Base-by-base conservation (phyloP, 2,888 invertebrate species). In the Tigriopus californicus region DNA sequence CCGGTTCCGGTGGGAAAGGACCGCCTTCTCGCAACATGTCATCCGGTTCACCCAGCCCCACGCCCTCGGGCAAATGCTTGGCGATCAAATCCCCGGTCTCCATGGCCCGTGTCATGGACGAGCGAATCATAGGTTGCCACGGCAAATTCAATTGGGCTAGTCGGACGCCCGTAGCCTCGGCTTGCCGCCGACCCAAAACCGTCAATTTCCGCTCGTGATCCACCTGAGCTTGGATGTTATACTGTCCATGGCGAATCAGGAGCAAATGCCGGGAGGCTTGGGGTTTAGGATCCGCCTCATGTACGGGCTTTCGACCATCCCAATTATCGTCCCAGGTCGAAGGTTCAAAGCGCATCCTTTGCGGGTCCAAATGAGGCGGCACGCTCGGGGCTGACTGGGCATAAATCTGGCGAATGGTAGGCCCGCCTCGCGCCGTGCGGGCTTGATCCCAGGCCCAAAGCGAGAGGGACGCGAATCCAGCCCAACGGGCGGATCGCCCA, bases 181-280 rank as follows among this genome's bases (percentile, higher is more conserved):
- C 97, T 75, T 98, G 97, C 61, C 79, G 74, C 66, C 78, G 77
- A 24, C 90, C 95, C 22, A 55, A 25, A 41, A 13, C 49, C 6
- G 59, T 59, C 18, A 59, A 33, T 13, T 25, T 56, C 18, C 63
- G 47, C n/a, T 64, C 61, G 11, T 49, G 25, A 53, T 64, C 64
- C 1, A 41, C 25, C 11, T 54, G 41, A 5, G 62, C 64, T 4
- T 63, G 60, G 3, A 64, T 58, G 66, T 89, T 78, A 69, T 97
- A 98, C 70, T 97, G 95, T 0, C 97, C 98, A 71, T 98, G 97
- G 46, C 97, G 77, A 61, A 97, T 83, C 15, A 97, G 75, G 65
- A 97, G 78, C 57, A 97, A 71, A 70, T 95, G 88, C n/a, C 94
- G 73, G 0, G 78, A 76, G 0, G 82, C 81, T 64, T 69, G 76